Conservation (phyloP, 2,888 invertebrate species). For the Hoplodrina blanda region DNA sequence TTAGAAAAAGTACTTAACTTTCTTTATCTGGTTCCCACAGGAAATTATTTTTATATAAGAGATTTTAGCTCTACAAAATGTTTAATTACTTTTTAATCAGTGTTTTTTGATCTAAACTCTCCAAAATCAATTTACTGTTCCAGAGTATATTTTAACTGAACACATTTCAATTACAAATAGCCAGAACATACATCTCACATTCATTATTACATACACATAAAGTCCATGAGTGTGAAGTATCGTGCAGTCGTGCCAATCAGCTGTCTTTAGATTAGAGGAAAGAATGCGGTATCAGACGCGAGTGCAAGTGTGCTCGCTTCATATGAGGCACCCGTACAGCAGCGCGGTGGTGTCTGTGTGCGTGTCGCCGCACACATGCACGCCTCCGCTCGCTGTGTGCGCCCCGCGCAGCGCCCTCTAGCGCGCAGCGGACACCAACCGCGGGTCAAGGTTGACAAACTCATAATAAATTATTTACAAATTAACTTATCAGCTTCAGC, state of each 20-base stretch:
- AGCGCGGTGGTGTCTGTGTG: conserved; percentile 71
- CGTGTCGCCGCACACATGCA: conserved; percentile 73
- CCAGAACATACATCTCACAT: conserved; percentile 45
- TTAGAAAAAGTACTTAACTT: conserved; percentile 12
- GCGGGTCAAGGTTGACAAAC: conserved; percentile 88
- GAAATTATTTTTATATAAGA: background rate
- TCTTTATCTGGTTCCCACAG: background rate
- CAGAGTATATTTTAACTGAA: conserved; percentile 44
- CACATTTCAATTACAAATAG: conserved; percentile 43
- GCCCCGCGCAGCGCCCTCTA: conserved; percentile 82
- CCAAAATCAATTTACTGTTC: conserved; percentile 21
- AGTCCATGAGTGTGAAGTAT: conserved; percentile 61
- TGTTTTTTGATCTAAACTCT: conserved; percentile 14
- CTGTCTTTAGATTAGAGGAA: conserved; percentile 74
- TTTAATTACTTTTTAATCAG: conserved; percentile 9
- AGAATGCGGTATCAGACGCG: conserved; percentile 72
- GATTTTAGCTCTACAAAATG: conserved; percentile 3
- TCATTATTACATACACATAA: conserved; percentile 58
- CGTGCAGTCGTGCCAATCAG: conserved; percentile 76
- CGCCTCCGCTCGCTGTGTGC: conserved; percentile 70
- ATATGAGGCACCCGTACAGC: conserved; percentile 76
- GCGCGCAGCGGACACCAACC: conserved; percentile 74
- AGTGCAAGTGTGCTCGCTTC: conserved; percentile 72
- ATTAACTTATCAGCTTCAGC: conserved; percentile 76
- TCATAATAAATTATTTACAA: conserved; percentile 84